Evolutionary conservation across 35 echinoderm and acorn worm species (phyloP).

Genomic region (Ophioderma brevispina): DNA sequence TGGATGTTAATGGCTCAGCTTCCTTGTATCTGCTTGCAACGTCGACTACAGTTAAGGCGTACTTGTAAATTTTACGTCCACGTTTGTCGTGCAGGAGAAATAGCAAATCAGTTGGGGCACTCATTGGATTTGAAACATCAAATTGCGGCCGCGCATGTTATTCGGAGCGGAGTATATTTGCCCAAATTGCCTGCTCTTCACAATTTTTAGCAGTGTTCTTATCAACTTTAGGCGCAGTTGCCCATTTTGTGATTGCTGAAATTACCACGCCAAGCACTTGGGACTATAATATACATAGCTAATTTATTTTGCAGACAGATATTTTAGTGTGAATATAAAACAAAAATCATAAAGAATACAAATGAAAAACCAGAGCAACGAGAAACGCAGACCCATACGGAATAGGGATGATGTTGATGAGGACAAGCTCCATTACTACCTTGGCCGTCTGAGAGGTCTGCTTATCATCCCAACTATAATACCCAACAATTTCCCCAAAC

Average conservation of each 20-base stretch:
- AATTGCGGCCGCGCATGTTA: neutral
- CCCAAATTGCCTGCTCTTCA: neutral
- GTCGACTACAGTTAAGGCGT: constrained; percentile 8
- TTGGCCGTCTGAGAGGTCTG: no score
- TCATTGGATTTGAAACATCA: neutral
- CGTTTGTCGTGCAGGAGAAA: neutral
- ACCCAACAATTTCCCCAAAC: neutral
- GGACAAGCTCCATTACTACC: no score
- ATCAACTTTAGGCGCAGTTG: neutral
- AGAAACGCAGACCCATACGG: neutral
- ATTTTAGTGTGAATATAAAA: neutral
- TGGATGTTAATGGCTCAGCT: constrained; percentile 15
- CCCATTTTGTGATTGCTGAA: neutral
- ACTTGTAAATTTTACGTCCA: neutral
- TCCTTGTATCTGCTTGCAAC: constrained; percentile 14
- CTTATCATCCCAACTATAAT: neutral
- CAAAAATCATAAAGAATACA: no score
- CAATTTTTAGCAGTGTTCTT: neutral
- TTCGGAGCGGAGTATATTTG: neutral
- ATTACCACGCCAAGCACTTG: neutral
- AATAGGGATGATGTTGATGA: neutral
- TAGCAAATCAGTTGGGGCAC: neutral
- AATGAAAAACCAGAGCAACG: no score
- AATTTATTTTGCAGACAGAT: neutral
- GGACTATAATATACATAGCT: neutral